Evolutionary conservation across 2,113 vertebrate genomes (phyloP).

Genomic region (Leucoraja erinaceus): DNA sequence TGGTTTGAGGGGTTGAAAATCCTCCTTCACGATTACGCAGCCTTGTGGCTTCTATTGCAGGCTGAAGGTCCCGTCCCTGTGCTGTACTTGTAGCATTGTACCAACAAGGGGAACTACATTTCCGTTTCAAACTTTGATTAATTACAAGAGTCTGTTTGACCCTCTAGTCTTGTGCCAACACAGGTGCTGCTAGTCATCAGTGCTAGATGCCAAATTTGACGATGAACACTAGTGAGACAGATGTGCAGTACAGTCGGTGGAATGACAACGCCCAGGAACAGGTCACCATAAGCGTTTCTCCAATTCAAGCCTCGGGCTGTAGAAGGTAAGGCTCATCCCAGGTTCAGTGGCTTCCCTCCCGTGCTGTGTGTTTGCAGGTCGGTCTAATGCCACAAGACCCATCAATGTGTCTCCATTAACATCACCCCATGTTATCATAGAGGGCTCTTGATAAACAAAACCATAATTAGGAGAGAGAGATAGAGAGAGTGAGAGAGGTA

Average conservation of each 20-base stretch:
- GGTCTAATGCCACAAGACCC: background rate
- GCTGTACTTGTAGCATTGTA: too few species aligned
- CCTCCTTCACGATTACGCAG: background rate
- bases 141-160: too few species aligned
- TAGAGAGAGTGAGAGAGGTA: too few species aligned
- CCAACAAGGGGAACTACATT: too few species aligned
- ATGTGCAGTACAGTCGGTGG: conserved; percentile 66
- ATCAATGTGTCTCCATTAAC: background rate
- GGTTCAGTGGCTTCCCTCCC: too few species aligned
- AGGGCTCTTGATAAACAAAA: background rate
- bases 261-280: conserved; percentile 54
- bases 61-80: too few species aligned
- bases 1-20: background rate
- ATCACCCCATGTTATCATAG: background rate
- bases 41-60: background rate
- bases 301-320: conserved; percentile 44
- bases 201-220: background rate
- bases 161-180: background rate
- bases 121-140: too few species aligned
- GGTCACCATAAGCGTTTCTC: conserved; percentile 54
- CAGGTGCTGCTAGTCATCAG: background rate
- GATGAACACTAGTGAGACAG: conserved; percentile 57
- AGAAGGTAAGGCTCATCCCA: conserved; percentile 52
- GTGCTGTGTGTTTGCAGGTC: background rate
- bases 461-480: background rate